Evolutionary conservation across 35 echinoderm and acorn worm species (phyloP).

Genomic region (Stichopus chloronotus): DNA sequence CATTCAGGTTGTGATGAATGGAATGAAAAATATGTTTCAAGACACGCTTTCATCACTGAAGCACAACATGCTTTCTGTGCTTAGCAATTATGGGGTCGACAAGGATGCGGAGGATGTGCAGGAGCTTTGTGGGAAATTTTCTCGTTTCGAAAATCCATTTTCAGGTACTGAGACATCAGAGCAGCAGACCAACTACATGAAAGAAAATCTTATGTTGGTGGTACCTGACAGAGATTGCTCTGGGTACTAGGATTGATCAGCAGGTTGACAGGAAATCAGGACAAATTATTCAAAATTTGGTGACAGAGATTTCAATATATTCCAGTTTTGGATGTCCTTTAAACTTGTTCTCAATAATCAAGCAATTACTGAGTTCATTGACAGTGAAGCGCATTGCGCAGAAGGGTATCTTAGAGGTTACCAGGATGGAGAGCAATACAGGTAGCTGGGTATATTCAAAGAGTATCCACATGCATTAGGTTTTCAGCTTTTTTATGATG

Average conservation of each 20-base stretch:
- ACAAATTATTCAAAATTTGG: conserved; percentile 32
- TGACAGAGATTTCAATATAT: conserved; percentile 77
- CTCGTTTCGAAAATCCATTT: conserved; percentile 63
- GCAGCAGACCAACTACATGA: conserved; percentile 53
- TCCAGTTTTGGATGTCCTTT: conserved; percentile 64
- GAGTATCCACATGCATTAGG: conserved; percentile 63
- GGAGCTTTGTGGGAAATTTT: conserved; percentile 45
- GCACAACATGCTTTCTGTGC: neutral
- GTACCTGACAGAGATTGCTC: neutral
- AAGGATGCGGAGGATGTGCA: conserved; percentile 45
- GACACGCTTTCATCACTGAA: conserved; percentile 40
- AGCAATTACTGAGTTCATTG: conserved; percentile 7
- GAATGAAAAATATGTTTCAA: conserved; percentile 44
- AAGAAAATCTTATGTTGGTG: conserved; percentile 19
- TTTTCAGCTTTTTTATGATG: conserved; percentile 80
- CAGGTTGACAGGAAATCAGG: conserved; percentile 23
- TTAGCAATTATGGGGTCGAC: conserved; percentile 27
- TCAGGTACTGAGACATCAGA: conserved; percentile 50
- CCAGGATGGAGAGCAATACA: conserved; percentile 25
- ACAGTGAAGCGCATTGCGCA: neutral
- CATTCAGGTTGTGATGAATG: conserved; percentile 20
- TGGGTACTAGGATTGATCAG: conserved; percentile 43
- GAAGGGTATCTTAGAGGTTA: conserved; percentile 37
- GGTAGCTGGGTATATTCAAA: conserved; percentile 52
- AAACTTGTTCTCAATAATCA: conserved; percentile 62